A percentile compares a stretch with the other conserved stretches of the same genome.
phyloP scores from a whole-genome alignment of 1,140 invertebrate species.

The Lepidotrigona ventralis region DNA sequence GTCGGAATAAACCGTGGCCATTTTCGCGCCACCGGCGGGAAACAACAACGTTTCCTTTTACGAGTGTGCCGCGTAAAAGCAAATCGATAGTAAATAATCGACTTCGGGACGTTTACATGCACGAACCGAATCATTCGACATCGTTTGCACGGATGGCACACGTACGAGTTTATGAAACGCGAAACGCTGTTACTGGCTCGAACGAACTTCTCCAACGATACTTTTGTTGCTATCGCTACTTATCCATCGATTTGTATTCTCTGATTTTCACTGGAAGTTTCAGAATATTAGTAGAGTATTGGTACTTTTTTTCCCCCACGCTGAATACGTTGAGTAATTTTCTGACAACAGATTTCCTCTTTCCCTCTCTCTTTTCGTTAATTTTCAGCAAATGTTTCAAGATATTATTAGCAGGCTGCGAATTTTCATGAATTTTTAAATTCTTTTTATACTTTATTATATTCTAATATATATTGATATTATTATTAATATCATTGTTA shows the following conservation, averaged over 20 bases:
- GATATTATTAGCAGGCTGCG: too few species aligned
- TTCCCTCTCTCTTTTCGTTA: too few species aligned
- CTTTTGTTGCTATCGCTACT: neutral
- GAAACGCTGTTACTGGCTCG: neutral
- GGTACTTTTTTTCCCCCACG: neutral
- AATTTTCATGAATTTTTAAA: too few species aligned
- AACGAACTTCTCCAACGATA: neutral
- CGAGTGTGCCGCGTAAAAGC: constrained; percentile 14
- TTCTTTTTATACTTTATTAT: too few species aligned
- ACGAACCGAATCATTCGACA: neutral
- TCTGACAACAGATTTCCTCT: neutral
- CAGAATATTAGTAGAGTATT: neutral
- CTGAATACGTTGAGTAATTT: neutral
- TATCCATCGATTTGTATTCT: neutral
- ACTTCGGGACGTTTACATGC: neutral
- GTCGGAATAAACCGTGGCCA: neutral
- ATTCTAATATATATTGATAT: too few species aligned
- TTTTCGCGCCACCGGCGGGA: neutral
- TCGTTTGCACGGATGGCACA: neutral
- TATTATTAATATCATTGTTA: too few species aligned
- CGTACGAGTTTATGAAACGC: constrained; percentile 26
- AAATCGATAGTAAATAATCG: constrained; percentile 44
- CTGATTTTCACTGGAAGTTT: neutral
- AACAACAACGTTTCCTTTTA: constrained; percentile 36
- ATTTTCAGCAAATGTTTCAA: too few species aligned